These are phyloP conservation scores for Boloria selene DNA, from an alignment of 2,888 invertebrate genomes.

Conservation along the genomic window DNA sequence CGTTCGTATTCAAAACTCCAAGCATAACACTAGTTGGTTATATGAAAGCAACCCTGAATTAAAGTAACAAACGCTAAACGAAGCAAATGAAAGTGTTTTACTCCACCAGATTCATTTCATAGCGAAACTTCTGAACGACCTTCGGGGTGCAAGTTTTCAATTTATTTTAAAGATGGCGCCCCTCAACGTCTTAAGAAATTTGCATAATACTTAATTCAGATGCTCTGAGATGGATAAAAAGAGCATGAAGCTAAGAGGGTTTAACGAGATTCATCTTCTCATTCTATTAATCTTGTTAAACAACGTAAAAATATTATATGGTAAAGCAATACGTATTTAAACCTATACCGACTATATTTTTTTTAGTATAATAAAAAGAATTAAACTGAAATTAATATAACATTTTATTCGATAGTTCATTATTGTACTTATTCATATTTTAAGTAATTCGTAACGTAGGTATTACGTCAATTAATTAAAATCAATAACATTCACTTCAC, in stretches of 20 bases:
- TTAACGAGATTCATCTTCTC: conserved; percentile 21
- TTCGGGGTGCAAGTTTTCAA: conserved; percentile 76
- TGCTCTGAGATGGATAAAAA: conserved; percentile 32
- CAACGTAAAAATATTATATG: conserved; percentile 6
- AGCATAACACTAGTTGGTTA: conserved; percentile 29
- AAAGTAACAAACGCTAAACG: conserved; percentile 45
- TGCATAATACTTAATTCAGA: conserved; percentile 62
- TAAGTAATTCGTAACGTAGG: no score
- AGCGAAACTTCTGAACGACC: conserved; percentile 77
- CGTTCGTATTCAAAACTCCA: conserved; percentile 11
- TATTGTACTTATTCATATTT: no score
- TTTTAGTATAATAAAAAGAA: background rate
- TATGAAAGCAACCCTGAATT: conserved; percentile 30
- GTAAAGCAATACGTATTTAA: no score
- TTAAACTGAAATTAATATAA: background rate
- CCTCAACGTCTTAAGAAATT: conserved; percentile 69
- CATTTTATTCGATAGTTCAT: no score
- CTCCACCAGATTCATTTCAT: conserved; percentile 72
- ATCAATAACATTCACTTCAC: background rate
- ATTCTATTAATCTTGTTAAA: conserved; percentile 17
- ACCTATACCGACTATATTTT: no score
- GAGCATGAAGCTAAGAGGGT: conserved; percentile 20
- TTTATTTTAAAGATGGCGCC: conserved; percentile 62
- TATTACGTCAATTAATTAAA: background rate
- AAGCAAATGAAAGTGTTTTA: conserved; percentile 74